Conservation (phyloP, 2,113 vertebrate genomes). For the Rhabdornis inornatus region DNA sequence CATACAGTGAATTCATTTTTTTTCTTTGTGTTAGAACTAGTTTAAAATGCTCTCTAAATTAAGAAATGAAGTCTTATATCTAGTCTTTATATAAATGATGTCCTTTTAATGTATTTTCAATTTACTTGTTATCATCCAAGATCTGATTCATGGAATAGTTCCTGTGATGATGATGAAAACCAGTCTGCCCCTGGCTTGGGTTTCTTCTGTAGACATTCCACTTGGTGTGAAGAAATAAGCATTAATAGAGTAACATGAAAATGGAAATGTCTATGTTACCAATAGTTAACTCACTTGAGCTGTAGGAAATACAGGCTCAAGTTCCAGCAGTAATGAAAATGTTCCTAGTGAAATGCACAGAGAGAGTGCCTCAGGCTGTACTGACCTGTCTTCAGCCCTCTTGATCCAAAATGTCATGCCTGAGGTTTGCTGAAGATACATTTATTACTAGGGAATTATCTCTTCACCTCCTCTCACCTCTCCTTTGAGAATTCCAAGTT, state of each 20-base stretch:
- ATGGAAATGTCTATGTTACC: background rate
- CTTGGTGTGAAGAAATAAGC: background rate
- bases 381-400: background rate
- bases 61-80: background rate
- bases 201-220: background rate
- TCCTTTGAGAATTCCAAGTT: background rate
- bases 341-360: background rate
- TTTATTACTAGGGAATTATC: background rate
- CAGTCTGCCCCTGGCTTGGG: background rate
- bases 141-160: background rate
- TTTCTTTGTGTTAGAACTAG: background rate
- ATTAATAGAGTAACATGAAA: background rate
- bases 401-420: background rate
- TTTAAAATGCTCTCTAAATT: background rate
- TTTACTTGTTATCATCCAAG: background rate
- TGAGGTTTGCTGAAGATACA: background rate
- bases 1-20: background rate
- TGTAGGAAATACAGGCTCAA: background rate
- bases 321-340: background rate
- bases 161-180: background rate
- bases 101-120: background rate
- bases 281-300: background rate
- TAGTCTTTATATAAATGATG: background rate
- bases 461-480: background rate
- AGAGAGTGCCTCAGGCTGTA: background rate